phyloP scores from a whole-genome alignment of 2,888 invertebrate genomes.

The Eueremaeus valkanovi region DNA sequence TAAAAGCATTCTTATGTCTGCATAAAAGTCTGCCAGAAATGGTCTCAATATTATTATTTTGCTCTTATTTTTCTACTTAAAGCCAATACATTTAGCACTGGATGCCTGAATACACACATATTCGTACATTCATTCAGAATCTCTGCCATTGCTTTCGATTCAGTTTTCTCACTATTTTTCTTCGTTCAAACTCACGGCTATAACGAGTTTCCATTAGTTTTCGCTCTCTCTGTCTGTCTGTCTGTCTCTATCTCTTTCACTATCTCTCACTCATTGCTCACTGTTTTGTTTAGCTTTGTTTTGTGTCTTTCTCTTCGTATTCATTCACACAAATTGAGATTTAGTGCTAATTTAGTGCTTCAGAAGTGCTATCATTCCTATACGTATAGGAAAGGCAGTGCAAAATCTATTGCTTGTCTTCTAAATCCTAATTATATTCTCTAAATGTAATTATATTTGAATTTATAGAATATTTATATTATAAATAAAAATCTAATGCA shows the following conservation, averaged over 20 bases:
- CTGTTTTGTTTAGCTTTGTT: slow-evolving; percentile 1
- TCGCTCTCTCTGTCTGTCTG: background rate
- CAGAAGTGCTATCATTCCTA: slow-evolving; percentile 11
- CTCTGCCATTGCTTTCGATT: background rate
- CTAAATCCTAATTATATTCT: slow-evolving; percentile 29
- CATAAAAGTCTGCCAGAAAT: slow-evolving; percentile 22
- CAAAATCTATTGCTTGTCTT: background rate
- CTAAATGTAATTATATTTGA: background rate
- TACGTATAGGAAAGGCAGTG: background rate
- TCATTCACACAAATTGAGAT: slow-evolving; percentile 24
- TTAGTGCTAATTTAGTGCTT: slow-evolving; percentile 25
- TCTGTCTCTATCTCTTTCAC: background rate
- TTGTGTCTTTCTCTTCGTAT: background rate
- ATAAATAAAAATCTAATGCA: background rate
- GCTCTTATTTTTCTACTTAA: slow-evolving; percentile 33
- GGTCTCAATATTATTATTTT: slow-evolving; percentile 25
- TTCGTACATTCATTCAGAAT: no score
- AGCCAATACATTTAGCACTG: slow-evolving; percentile 16
- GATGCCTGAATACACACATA: background rate
- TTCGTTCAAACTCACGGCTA: background rate
- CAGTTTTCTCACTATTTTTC: background rate
- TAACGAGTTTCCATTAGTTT: slow-evolving; percentile 29
- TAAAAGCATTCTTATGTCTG: slow-evolving; percentile 33
- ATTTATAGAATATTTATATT: background rate
- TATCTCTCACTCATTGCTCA: slow-evolving; percentile 6